phyloP scores from a whole-genome alignment of 2,113 vertebrate genomes.

The Vulpes lagopus region DNA sequence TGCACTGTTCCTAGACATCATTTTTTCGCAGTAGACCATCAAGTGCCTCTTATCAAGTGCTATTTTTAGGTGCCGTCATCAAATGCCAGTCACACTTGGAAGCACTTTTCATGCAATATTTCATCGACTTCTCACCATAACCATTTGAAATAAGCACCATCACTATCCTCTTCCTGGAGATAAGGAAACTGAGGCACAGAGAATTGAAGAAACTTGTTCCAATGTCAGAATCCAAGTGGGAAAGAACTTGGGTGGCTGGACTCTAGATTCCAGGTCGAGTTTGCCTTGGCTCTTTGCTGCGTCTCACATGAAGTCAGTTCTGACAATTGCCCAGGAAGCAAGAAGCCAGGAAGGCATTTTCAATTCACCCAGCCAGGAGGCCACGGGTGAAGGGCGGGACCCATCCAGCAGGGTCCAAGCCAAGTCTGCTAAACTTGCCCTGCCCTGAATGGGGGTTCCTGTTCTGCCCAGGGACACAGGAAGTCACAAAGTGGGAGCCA shows the following conservation, averaged over 20 bases:
- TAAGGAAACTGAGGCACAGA: not conserved
- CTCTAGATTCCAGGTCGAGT: not conserved
- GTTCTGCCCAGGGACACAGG: not conserved
- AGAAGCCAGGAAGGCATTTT: not conserved
- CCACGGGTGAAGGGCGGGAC: not conserved
- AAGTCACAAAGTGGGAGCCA: not conserved
- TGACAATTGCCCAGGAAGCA: not conserved
- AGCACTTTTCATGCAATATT: not conserved
- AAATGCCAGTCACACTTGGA: not conserved
- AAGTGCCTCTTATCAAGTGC: not conserved
- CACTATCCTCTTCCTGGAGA: not conserved
- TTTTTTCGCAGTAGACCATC: not conserved
- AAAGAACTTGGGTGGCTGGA: not conserved
- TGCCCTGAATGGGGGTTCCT: not conserved
- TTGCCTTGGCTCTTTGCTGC: not conserved
- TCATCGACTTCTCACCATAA: not conserved
- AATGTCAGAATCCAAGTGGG: not conserved
- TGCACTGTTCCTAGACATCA: not conserved
- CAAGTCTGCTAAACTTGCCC: not conserved
- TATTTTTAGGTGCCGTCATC: not conserved
- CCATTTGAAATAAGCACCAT: not conserved
- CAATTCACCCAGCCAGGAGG: not conserved
- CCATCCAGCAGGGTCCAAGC: too few species aligned
- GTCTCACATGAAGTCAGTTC: not conserved
- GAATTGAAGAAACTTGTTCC: not conserved